Percentiles rank a stretch among this genome's conserved stretches.
Conservation (phyloP, 2,797 vertebrate species). For the Percopsis omiscomaycus region DNA sequence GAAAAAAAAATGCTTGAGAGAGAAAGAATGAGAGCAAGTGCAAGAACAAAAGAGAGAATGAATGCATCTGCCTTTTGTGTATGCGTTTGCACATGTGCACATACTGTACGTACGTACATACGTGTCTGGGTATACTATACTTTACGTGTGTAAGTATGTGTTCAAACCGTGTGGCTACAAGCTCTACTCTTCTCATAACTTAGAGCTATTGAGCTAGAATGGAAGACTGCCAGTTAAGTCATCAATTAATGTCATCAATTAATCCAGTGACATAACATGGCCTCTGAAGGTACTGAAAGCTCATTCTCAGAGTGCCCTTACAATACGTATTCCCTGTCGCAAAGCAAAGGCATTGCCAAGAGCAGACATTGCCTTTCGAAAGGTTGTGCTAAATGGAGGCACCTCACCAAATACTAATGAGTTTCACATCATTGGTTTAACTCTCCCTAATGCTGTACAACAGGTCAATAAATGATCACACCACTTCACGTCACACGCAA, state of each 20-base stretch:
- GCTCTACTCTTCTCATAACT: not conserved
- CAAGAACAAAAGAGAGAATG: not conserved
- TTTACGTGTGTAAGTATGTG: no score
- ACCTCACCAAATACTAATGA: not conserved
- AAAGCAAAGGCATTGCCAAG: no score
- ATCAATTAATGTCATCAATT: conserved; percentile 15
- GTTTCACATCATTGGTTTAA: no score
- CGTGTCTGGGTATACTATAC: no score
- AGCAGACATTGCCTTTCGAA: not conserved
- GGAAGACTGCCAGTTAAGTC: not conserved
- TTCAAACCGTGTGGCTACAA: not conserved
- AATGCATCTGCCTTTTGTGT: not conserved
- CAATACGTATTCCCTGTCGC: no score
- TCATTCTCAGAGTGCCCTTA: not conserved
- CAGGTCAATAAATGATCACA: no score
- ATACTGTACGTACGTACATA: not conserved
- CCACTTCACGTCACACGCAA: no score
- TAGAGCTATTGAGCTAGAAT: not conserved
- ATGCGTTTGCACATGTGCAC: no score
- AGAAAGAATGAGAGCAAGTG: not conserved
- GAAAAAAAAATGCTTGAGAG: not conserved
- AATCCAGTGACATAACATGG: conserved; percentile 5
- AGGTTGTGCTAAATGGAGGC: not conserved
- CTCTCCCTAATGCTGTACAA: no score
- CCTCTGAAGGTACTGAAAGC: not conserved